Base-by-base conservation (phyloP, 2,797 vertebrate genomes). In the Cichlasoma orientale region DNA sequence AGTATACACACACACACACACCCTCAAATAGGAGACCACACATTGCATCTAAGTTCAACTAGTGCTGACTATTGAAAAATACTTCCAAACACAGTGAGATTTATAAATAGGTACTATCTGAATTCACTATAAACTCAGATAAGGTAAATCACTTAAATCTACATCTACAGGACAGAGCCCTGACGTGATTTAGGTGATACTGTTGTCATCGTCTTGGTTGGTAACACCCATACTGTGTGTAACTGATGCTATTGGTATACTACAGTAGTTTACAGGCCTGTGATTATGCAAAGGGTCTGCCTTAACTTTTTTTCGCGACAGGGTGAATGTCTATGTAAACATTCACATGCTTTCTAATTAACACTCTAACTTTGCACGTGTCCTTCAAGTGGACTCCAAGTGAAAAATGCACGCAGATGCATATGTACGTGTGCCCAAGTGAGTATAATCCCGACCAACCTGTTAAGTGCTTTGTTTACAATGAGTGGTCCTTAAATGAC, bases 141-240 rank as follows among this genome's bases (percentile, higher is more conserved):
- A 68, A 68, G 63, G 41, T 68, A 68, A 68, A 68, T 29, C 16
- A 50, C 63, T 66, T 41, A 66, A 66, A 47, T 66, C 41, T 66
- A 66, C 41, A 66, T 66, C 7, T 50, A 50, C 41, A 50, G 50
- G 41, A 50, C 10, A 2, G 41, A n/a, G 23, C 10, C 41, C 25
- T 6, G 27, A 25, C 0, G 2, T 50, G 41, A 47, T 29, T 68
- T 29, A 27, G 41, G 38, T 66, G 61, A 47, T 66, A 13, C 38
- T 66, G 41, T 50, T 68, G 41, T 68, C 29, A 68, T 50, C 18
- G 47, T 7, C 44, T 47, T 47, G 44, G 5, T 18, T 18, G 18
- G 41, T 50, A 66, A 47, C 44, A 47, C 44, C 44, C 44, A 47
- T 47, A 47, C 33, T 36, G 33, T 25, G 21, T 66, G 41, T 50